Base-by-base conservation (phyloP, 2,113 vertebrate genomes). In the Madoqua kirkii region DNA sequence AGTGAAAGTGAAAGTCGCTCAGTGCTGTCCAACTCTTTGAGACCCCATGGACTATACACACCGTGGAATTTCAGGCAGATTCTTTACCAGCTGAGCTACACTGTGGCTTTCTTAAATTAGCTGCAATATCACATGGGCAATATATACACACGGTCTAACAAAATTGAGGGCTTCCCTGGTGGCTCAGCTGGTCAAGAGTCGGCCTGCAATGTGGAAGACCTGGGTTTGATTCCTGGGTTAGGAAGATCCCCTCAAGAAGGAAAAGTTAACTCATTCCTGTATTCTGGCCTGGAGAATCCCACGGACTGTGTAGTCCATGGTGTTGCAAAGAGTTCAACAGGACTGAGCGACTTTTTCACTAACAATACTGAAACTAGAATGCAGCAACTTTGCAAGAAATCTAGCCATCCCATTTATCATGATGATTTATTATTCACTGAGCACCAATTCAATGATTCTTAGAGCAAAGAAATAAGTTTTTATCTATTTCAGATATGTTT, bases 391-490 rank as follows among this genome's bases (percentile, higher is more conserved):
- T 88, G 40, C 27, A 93, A 97, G 79, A 76, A 95, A 93, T 57
- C 50, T 57, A 87, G 36, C 87, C 90, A 82, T 95, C 54, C 88
- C 81, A 90, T 95, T 96, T 96, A 93, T 90, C 93, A 95, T 45
- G 33, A 92, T 91, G 93, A 95, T 96, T 95, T 97, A 98, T 88
- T 95, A 96, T 88, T 86, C 74, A 82, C 87, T 60, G 43, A 92
- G 36, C 36, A 95, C 48, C 27, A 95, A n/a, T 19, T 29, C 74
- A 60, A n/a, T 15, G 27, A 25, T 95, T 93, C 48, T 74, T 60
- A 45, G 15, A 91, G 59, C 31, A 62, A 48, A 45, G 3, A 33
- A 64, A 33, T 11, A 57, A 19, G 21, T 31, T 82, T 59, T 59
- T 85, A 87, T 59, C 50, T 87, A 43, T 76, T 96, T 97, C 29